Percentiles rank a stretch among this genome's conserved stretches.
Evolutionary conservation across 2,888 invertebrate species (phyloP).

Genomic region (Aphodius sticticus): DNA sequence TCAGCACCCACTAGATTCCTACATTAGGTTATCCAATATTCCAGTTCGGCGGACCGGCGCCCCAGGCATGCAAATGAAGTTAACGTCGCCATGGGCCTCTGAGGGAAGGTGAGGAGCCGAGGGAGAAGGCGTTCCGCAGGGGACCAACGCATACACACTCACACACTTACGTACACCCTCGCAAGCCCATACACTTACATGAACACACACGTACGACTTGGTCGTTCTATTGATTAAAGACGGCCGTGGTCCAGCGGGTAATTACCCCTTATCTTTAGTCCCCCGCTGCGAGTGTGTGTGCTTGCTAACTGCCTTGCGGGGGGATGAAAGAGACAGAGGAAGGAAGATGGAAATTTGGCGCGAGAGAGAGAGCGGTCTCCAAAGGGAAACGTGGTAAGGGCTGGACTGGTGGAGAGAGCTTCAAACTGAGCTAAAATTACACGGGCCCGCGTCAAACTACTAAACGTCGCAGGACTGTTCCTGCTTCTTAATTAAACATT

Average conservation of each 20-base stretch:
- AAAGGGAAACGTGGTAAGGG: not conserved
- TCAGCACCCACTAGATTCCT: constrained; percentile 49
- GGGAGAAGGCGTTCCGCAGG: constrained; percentile 29
- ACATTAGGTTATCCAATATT: constrained; percentile 61
- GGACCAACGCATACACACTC: constrained; percentile 22
- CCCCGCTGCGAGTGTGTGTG: constrained; percentile 37
- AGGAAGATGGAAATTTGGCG: not conserved
- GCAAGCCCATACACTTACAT: constrained; percentile 20
- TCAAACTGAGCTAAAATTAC: constrained; percentile 19
- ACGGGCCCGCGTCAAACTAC: constrained; percentile 8
- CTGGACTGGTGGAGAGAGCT: constrained; percentile 5
- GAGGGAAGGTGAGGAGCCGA: constrained; percentile 32
- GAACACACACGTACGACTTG: constrained; percentile 38
- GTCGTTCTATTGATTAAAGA: constrained; percentile 61
- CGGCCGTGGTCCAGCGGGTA: constrained; percentile 59
- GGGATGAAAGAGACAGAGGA: not conserved
- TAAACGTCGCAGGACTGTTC: constrained; percentile 22
- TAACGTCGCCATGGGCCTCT: constrained; percentile 52
- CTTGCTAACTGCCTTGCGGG: constrained; percentile 11
- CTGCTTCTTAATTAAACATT: constrained; percentile 24
- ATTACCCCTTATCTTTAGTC: constrained; percentile 58
- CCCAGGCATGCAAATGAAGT: constrained; percentile 63
- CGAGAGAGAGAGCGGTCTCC: too few relatives aligned
- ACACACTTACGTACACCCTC: constrained; percentile 5
- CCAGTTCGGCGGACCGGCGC: constrained; percentile 58